Evolutionary conservation across 92 coral and sea anemone genomes (phyloP).

Genomic region (Palythoa grandiflora): DNA sequence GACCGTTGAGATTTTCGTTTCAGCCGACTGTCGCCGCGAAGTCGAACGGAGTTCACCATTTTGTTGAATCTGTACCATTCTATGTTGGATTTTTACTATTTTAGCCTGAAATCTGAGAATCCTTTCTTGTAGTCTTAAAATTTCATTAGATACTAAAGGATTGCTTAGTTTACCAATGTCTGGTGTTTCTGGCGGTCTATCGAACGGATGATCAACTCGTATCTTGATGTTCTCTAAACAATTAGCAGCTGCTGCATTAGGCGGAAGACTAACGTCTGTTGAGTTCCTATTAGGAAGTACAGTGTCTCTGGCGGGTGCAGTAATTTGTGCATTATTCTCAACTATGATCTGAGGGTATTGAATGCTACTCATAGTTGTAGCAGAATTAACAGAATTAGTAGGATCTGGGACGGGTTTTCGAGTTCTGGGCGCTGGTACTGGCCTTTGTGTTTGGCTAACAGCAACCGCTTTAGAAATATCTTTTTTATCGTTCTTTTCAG

Average conservation of each 20-base stretch:
- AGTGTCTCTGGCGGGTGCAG: not conserved
- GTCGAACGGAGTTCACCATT: slow-evolving; percentile 64
- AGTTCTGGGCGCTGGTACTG: slow-evolving; percentile 38
- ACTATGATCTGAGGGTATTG: slow-evolving; percentile 23
- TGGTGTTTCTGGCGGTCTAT: slow-evolving; percentile 51
- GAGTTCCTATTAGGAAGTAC: not conserved
- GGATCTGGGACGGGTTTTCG: slow-evolving; percentile 13
- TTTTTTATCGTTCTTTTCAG: not conserved
- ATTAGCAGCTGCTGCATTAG: slow-evolving; percentile 57
- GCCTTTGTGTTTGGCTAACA: slow-evolving; percentile 14
- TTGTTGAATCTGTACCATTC: slow-evolving; percentile 86
- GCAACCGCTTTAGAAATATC: not conserved
- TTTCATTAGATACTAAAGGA: slow-evolving; percentile 80
- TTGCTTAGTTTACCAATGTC: slow-evolving; percentile 59
- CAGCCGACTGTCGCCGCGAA: slow-evolving; percentile 44
- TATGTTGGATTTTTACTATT: slow-evolving; percentile 94
- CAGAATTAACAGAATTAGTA: not conserved
- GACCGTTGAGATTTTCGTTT: slow-evolving; percentile 9
- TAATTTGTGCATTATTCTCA: slow-evolving; percentile 15
- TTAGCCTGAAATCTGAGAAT: slow-evolving; percentile 97
- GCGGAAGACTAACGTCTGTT: not conserved
- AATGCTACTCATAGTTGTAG: not conserved
- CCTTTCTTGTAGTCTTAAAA: slow-evolving; percentile 94
- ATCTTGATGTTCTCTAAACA: slow-evolving; percentile 65
- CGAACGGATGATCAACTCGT: slow-evolving; percentile 89